Conservation (phyloP, 2,797 vertebrate genomes). For the Ibycter americanus region DNA sequence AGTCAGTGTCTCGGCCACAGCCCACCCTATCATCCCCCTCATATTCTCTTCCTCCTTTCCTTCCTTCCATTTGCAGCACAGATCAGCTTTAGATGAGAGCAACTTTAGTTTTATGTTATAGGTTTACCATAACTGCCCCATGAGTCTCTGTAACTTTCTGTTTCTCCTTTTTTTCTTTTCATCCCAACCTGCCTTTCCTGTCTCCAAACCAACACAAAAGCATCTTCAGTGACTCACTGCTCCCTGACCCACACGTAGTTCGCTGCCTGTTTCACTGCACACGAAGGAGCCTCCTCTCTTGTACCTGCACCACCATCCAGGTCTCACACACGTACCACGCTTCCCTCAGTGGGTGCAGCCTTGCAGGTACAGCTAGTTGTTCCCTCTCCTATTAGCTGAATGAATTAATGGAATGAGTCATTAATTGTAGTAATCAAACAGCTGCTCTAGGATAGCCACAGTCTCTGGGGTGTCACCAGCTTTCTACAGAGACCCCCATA, state of each 20-base stretch:
- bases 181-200: not conserved
- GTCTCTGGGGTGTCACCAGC: not conserved
- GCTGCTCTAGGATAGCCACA: not conserved
- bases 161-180: not conserved
- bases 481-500: not conserved
- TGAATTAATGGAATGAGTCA: not conserved
- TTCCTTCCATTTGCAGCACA: not conserved
- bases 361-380: not conserved
- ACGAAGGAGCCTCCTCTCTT: not conserved
- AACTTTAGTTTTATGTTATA: not conserved
- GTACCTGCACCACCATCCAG: not conserved
- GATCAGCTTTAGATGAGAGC: not conserved
- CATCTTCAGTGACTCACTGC: not conserved
- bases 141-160: not conserved
- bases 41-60: not conserved
- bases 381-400: not conserved
- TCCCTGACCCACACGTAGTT: not conserved
- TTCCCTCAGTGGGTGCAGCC: not conserved
- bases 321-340: not conserved
- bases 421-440: not conserved
- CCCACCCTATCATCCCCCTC: fast-evolving
- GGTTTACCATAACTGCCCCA: not conserved
- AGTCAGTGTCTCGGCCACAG: not conserved
- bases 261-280: not conserved
- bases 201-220: not conserved